These are phyloP conservation scores for Chlamydotis undulata DNA, from an alignment of 2,113 vertebrate genomes.

Conservation along the genomic window DNA sequence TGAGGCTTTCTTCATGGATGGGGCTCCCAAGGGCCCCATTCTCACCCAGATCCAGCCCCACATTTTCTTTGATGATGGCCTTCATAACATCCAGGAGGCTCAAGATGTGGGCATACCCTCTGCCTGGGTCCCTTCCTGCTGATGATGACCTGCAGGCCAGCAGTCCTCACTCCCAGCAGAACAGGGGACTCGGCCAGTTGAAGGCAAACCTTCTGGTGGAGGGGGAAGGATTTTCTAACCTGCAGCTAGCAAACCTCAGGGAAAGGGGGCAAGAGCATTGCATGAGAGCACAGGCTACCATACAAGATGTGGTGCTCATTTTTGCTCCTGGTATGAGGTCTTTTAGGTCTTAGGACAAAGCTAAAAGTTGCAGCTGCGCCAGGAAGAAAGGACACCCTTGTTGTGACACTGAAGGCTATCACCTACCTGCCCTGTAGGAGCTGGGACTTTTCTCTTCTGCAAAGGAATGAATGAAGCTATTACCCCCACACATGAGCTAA, in stretches of 20 bases:
- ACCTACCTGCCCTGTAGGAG: neutral
- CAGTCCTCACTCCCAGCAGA: neutral
- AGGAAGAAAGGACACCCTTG: neutral
- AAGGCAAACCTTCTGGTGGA: neutral
- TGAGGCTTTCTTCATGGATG: constrained; percentile 75
- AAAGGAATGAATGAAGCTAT: neutral
- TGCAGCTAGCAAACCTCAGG: neutral
- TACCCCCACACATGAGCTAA: neutral
- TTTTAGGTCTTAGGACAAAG: neutral
- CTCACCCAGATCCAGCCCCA: constrained; percentile 74
- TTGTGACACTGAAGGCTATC: neutral
- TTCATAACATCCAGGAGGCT: constrained; percentile 63
- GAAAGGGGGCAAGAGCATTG: neutral
- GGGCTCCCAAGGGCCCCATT: constrained; percentile 72
- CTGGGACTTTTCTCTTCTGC: neutral
- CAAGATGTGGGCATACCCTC: constrained; percentile 53
- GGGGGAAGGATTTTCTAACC: neutral
- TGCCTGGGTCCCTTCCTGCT: constrained; percentile 63
- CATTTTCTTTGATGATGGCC: constrained; percentile 71
- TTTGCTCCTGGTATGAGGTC: neutral
- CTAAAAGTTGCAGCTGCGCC: neutral
- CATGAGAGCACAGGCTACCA: neutral
- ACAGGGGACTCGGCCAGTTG: neutral
- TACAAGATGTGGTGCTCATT: neutral
- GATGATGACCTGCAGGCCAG: neutral